Base-by-base conservation (phyloP, 2,113 vertebrate genomes). In the Aphyosemion australe region DNA sequence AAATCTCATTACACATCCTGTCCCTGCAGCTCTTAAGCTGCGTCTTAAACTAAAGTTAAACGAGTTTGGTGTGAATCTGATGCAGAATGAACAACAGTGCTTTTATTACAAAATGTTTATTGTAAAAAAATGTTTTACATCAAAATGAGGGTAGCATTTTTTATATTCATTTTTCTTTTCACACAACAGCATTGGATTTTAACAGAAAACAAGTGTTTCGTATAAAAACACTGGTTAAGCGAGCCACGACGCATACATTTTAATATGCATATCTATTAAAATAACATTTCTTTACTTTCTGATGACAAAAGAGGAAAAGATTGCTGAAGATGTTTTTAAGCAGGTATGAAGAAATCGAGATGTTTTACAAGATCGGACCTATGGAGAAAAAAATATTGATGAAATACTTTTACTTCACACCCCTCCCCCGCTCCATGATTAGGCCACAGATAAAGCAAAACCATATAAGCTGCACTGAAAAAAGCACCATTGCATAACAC, bases 281-380 rank as follows among this genome's bases (percentile, higher is more conserved):
- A 26, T 2, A 26, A 37, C 4, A 1, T 10, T 37, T 37, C 6
- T 7, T 7, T 37, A 37, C 9, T 37, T 37, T 37, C 16, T n/a
- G 1, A 60, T 46, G 21, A 13, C 41, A 42, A 12, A 2, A 42
- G 12, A 11, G 12, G 4, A 1, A 37, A 16, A 39, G 9, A 68
- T 5, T 78, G 80, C 82, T 82, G 69, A 85, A 18, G 20, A 67
- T 62, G 71, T 50, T 8, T 58, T 80, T 74, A 34, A 19, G 9
- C 2, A 9, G 58, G 12, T 48, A 31, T 79, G 57, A 45, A 56
- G 71, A 78, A 86, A 83, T 76, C 13, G 7, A 53, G 10, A 54
- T n/a, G 6, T 86, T 85, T 76, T 48, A 42, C 64, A 74, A 76
- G 15, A 71, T 26, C 31, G 59, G 51, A 69, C 47, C 4, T 9